A percentile compares a stretch with the other conserved stretches of the same genome.
Conservation (phyloP, 2,113 vertebrate species). For the Dinomys branickii region DNA sequence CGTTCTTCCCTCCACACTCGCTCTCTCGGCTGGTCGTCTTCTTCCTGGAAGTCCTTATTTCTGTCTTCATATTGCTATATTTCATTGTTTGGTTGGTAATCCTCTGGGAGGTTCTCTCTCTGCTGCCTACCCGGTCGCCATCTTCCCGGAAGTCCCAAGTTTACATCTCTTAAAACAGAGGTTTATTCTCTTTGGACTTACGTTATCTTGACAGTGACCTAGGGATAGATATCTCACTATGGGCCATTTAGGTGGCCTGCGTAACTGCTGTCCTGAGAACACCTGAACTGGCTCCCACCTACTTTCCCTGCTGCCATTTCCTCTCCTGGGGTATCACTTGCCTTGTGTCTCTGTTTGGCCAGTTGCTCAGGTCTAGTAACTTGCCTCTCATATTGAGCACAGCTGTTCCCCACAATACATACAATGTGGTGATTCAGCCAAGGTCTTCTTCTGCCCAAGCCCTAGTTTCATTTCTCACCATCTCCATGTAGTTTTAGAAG, state of each 20-base stretch:
- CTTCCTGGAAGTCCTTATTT: no score
- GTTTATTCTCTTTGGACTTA: not conserved
- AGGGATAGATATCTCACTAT: not conserved
- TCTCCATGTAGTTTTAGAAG: constrained; percentile 1
- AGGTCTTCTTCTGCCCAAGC: not conserved
- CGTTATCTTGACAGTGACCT: not conserved
- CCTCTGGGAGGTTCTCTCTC: no score
- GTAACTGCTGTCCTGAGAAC: not conserved
- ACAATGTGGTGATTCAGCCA: not conserved
- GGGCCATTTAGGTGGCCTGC: not conserved
- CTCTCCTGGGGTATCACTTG: no score
- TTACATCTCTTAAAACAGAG: not conserved
- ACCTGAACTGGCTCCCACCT: fast-evolving
- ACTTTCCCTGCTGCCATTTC: fast-evolving
- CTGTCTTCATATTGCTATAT: no score
- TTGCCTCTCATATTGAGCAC: not conserved
- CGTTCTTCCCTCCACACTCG: no score
- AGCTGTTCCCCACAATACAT: not conserved
- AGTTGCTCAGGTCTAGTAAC: not conserved
- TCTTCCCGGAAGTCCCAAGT: no score
- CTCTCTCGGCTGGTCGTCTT: no score
- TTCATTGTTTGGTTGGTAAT: no score
- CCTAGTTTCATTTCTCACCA: not conserved
- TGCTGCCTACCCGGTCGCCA: no score
- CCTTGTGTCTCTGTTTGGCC: not conserved